Conservation (phyloP, 2,797 vertebrate genomes). For the Argya squamiceps region DNA sequence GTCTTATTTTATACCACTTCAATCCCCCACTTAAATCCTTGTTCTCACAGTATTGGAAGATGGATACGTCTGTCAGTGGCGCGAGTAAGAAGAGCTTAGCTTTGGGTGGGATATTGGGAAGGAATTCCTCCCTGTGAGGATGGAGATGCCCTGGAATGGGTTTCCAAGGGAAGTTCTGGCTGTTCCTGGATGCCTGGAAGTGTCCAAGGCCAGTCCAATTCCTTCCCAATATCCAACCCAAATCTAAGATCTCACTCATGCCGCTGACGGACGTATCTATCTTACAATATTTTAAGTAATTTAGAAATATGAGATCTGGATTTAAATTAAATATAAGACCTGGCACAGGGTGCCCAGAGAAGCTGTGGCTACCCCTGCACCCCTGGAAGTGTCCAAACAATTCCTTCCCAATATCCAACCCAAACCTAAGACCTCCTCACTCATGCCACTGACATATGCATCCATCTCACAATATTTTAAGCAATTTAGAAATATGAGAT, state of each 20-base stretch:
- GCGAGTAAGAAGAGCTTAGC: rapidly evolving
- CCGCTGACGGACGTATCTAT: rapidly evolving
- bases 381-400: neutral
- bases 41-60: neutral
- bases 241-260: too few species aligned
- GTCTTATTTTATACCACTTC: neutral
- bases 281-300: neutral
- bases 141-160: neutral
- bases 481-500: neutral
- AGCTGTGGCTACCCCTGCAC: neutral
- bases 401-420: too few species aligned
- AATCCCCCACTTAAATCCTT: neutral
- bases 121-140: neutral
- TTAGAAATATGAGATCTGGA: neutral
- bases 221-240: neutral
- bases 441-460: rapidly evolving
- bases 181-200: neutral
- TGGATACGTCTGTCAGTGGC: rapidly evolving
- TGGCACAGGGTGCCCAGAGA: neutral
- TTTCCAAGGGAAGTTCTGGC: neutral
- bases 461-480: neutral
- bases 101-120: neutral
- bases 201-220: neutral
- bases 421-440: too few species aligned
- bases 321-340: neutral